Conservation (phyloP, 2,113 vertebrate genomes). For the Piprites chloris region DNA sequence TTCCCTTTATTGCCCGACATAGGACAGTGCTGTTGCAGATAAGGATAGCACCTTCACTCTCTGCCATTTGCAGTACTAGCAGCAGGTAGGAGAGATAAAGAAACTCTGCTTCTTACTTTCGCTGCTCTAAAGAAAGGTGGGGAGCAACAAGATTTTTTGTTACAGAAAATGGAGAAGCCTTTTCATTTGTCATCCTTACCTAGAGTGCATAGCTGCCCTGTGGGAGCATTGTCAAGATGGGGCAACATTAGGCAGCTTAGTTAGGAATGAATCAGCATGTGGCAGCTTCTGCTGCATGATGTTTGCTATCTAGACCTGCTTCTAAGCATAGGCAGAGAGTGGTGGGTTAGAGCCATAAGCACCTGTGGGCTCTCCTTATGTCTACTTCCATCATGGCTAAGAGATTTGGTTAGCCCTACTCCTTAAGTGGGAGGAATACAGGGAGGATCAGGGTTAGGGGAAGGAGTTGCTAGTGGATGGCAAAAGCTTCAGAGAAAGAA, state of each 20-base stretch:
- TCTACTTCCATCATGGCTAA: background rate
- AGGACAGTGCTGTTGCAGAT: background rate
- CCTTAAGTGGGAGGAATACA: background rate
- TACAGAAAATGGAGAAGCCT: background rate
- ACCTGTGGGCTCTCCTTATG: background rate
- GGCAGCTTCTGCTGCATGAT: background rate
- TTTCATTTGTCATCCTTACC: background rate
- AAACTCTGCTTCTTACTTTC: background rate
- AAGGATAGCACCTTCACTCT: background rate
- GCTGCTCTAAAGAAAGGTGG: background rate
- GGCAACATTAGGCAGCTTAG: accelerated
- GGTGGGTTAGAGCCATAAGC: background rate
- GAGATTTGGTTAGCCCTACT: background rate
- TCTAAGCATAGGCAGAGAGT: background rate
- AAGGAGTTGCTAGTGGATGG: background rate
- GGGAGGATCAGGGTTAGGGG: background rate
- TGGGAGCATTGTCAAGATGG: background rate
- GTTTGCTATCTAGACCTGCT: background rate
- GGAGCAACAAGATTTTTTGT: background rate
- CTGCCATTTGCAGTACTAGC: slow-evolving; percentile 5
- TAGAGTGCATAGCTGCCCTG: background rate
- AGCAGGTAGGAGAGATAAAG: slow-evolving; percentile 26
- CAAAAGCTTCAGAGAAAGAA: background rate
- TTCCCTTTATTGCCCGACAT: background rate
- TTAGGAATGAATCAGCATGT: background rate